Base-by-base conservation (phyloP, 1,140 invertebrate species). In the Samia ricini region DNA sequence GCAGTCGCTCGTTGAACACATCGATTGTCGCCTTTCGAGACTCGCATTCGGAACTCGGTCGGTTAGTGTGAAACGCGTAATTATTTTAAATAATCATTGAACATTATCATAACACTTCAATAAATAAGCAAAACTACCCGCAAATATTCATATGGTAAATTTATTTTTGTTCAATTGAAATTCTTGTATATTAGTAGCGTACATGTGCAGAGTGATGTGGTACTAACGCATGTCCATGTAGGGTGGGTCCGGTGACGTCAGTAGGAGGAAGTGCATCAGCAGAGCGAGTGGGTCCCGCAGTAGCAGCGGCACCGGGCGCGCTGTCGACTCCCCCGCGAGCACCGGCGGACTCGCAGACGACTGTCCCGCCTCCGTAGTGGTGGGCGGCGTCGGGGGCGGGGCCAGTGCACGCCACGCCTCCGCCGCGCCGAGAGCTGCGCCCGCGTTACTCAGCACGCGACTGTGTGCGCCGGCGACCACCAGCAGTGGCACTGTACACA, bases 221-320 rank as follows among this genome's bases (percentile, higher is more conserved):
- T 21, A 91, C 92, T 91, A 85, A 97, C 97, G 95, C 92, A 95
- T 94, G 88, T 98, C 96, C 50, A 98, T 55, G 24, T 82, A 72
- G 2, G 79, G 83, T 52, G 83, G 91, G 77, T 96, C 94, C 21
- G 95, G 86, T 15, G 97, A 97, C 42, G 98, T 92, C 48, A 97
- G 91, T 54, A 99, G 90, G 57, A 98, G 92, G 68, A 98, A 94
- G 83, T 99, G 97, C 69, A 98, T 92, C 0, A 99, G 91, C 59
- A 98, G 85, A 55, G 97, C 94, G 19, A 93, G 92, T 0, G 96
- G 95, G 92, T 99, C 98, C 68, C 94, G 92, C 50, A 98, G 90
- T 61, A 99, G 90, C 56, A 98, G 84, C 61, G 97, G 97, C 64
- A 98, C 95, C 85, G 96, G 94, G 59, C 92, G 91, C 22, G 86